Conservation (phyloP, 1,140 invertebrate species). For the Elymnias hypermnestra region DNA sequence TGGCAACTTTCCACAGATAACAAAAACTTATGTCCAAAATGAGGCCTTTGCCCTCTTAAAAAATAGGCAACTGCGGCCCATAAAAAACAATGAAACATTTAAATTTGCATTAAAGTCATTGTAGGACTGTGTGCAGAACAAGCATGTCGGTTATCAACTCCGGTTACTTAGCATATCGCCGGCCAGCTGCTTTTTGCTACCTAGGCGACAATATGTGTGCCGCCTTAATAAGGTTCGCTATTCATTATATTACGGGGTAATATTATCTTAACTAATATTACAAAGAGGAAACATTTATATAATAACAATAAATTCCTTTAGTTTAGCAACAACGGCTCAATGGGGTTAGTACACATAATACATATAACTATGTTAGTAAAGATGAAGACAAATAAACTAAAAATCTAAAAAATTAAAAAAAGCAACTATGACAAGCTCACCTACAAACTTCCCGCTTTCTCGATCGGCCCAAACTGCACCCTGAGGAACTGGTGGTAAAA, state of each 20-base stretch:
- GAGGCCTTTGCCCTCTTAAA: slow-evolving; percentile 20
- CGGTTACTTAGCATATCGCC: slow-evolving; percentile 65
- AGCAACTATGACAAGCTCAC: no score
- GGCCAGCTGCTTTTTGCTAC: slow-evolving; percentile 51
- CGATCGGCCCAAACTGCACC: no score
- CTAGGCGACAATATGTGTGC: slow-evolving; percentile 42
- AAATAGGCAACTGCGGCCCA: slow-evolving; percentile 19
- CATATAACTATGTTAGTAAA: no score
- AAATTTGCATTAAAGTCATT: slow-evolving; percentile 32
- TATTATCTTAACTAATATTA: no score
- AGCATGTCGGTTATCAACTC: slow-evolving; percentile 55
- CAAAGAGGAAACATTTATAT: no score
- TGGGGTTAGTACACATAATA: no score
- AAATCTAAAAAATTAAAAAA: no score
- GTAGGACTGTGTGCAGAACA: slow-evolving; percentile 32
- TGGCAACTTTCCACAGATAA: slow-evolving; percentile 20
- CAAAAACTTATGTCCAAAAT: slow-evolving; percentile 21
- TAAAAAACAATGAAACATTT: slow-evolving; percentile 33
- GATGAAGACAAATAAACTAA: no score
- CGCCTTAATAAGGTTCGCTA: slow-evolving; percentile 29
- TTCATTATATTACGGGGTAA: slow-evolving; percentile 16
- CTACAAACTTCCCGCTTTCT: no score
- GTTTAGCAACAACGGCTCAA: no score
- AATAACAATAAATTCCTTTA: no score
- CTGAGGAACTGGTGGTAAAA: no score